Evolutionary conservation across 2,888 invertebrate genomes (phyloP).

Genomic region (Chesias legatella): DNA sequence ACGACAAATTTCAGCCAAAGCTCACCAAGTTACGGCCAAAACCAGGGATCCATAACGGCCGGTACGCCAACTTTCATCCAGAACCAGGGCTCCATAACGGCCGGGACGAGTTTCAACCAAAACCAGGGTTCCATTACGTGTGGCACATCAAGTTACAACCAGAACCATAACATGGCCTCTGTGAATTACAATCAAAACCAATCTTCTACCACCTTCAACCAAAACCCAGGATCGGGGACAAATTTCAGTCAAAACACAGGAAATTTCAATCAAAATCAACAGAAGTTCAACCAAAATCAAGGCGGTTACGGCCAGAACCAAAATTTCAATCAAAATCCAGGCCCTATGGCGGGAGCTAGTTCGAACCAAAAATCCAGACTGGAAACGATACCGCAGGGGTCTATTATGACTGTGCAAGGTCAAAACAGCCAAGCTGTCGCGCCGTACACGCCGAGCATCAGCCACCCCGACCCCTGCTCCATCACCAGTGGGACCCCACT

Average conservation of each 20-base stretch:
- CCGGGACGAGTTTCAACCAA: constrained; percentile 3
- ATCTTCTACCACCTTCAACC: neutral
- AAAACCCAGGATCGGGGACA: neutral
- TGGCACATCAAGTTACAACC: constrained; percentile 9
- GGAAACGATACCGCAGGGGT: constrained; percentile 67
- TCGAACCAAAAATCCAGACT: constrained; percentile 43
- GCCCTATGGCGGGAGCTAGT: constrained; percentile 36
- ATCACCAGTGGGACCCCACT: constrained; percentile 34
- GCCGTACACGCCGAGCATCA: constrained; percentile 30
- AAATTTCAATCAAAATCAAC: constrained; percentile 36
- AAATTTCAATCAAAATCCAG: constrained; percentile 39
- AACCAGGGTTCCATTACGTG: constrained; percentile 15
- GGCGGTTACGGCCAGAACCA: constrained; percentile 17
- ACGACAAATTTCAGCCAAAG: constrained; percentile 19
- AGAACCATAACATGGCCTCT: constrained; percentile 10
- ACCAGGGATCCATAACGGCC: constrained; percentile 1
- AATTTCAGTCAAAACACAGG: constrained; percentile 24
- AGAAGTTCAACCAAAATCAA: too few relatives aligned
- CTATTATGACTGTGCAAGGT: constrained; percentile 50
- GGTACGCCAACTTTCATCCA: constrained; percentile 5
- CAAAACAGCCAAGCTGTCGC: constrained; percentile 25
- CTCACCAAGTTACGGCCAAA: too few relatives aligned
- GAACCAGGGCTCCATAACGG: constrained; percentile 6
- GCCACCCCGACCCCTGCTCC: constrained; percentile 36
- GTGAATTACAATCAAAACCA: constrained; percentile 1